These are phyloP conservation scores for Cryptotermes secundus DNA, from an alignment of 1,140 invertebrate genomes.

Conservation along the genomic window DNA sequence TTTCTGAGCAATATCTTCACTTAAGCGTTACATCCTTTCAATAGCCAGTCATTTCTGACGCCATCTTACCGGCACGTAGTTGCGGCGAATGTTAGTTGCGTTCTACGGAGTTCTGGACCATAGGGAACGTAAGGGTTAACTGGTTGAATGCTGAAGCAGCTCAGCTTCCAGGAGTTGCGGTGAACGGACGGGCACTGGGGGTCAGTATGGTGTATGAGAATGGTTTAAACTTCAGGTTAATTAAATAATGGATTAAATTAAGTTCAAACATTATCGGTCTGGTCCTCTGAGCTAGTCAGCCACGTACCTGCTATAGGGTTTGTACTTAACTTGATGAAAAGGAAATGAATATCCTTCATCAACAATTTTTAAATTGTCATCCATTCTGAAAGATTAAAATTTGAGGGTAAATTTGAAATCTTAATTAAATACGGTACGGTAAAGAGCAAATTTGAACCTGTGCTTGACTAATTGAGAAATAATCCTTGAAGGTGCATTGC, in stretches of 20 bases:
- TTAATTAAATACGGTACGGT: no score
- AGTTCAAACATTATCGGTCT: not conserved
- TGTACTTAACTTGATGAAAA: no score
- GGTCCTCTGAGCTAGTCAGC: not conserved
- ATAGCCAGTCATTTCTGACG: not conserved
- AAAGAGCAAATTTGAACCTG: no score
- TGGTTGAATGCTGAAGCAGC: not conserved
- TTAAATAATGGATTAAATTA: constrained; percentile 10
- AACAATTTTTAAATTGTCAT: no score
- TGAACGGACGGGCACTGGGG: not conserved
- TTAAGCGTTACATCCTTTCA: not conserved
- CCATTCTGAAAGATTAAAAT: no score
- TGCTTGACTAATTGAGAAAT: no score
- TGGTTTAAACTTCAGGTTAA: constrained; percentile 12
- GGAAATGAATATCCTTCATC: no score
- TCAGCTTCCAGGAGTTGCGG: not conserved
- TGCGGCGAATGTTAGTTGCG: not conserved
- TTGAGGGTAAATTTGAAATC: no score
- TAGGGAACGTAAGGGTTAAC: not conserved
- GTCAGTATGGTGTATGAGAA: not conserved
- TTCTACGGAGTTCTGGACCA: not conserved
- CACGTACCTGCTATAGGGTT: no score
- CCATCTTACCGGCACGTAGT: not conserved
- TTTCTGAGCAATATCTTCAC: not conserved
- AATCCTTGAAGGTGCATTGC: no score